Conservation (phyloP, 2,113 vertebrate species). For the Arothron firmamentum region DNA sequence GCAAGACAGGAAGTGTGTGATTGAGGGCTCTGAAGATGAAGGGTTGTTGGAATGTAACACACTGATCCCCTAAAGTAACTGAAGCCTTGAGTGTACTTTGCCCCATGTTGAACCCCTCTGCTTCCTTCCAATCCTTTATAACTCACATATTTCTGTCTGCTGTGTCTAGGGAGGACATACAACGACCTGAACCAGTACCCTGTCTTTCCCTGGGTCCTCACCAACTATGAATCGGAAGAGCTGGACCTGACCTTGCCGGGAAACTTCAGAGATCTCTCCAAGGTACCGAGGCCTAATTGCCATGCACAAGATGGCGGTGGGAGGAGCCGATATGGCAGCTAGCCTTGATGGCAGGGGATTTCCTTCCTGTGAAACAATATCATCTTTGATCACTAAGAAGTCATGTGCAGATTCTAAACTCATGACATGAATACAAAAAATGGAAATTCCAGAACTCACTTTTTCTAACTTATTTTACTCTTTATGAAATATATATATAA, state of each 20-base stretch:
- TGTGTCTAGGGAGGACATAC: conserved; percentile 87
- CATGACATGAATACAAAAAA: conserved; percentile 5
- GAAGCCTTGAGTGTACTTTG: conserved; percentile 46
- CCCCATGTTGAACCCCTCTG: conserved; percentile 35
- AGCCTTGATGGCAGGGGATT: conserved; percentile 22
- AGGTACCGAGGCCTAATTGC: conserved; percentile 77
- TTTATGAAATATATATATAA: too few species aligned
- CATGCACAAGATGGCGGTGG: conserved; percentile 21
- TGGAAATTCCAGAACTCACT: conserved; percentile 19
- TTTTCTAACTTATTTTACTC: neutral
- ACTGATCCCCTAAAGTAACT: conserved; percentile 58
- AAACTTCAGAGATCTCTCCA: conserved; percentile 98
- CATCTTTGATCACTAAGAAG: conserved; percentile 32
- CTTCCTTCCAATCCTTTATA: conserved; percentile 40
- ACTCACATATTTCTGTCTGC: conserved; percentile 56
- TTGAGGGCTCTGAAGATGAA: conserved; percentile 46
- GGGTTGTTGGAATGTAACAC: conserved; percentile 61
- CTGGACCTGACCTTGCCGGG: conserved; percentile 93
- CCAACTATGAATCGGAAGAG: conserved; percentile 95
- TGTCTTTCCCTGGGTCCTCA: conserved; percentile 97
- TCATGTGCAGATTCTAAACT: conserved; percentile 28
- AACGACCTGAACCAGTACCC: conserved; percentile 98
- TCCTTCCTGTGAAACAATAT: conserved; percentile 48
- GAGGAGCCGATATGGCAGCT: neutral
- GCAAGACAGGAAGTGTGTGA: conserved; percentile 55